Evolutionary conservation across 92 coral and sea anemone genomes (phyloP), one percentile per base, ranked within the genome.

Genomic region (Parazoanthus swiftii): DNA sequence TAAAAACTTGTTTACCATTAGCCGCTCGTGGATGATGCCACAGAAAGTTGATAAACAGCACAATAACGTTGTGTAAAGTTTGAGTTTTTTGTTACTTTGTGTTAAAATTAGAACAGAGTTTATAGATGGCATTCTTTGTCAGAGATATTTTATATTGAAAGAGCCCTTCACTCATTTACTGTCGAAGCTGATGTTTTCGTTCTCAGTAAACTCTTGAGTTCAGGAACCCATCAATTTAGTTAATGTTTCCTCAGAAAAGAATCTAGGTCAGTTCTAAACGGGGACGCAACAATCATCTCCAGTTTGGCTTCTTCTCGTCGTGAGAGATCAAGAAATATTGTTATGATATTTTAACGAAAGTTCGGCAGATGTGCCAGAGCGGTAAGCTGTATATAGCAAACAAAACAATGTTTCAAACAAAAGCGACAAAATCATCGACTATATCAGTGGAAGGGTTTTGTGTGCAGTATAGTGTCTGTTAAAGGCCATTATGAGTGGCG

Each of bases 191-290:
- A 80, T 59, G 71, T 80, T 80, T 56, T 80, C 48, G 84, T 80
- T 48, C 25, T 16, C n/a, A 81, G 38, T 13, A 38, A 82, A 44
- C 86, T 82, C 86, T 82, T 82, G 50, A 84, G 39, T 39, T 83
- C 77, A 70, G 77, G 86, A 67, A 83, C 86, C 66, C 65, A 26
- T 70, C 79, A 70, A 71, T 84, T 71, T 44, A 71, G 26, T 71
- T 36, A 84, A 76, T 26, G 65, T 84, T 84, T 46, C 87, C 78
- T 70, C 25, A 46, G 63, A 84, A 84, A 84, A 48, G 46, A 46
- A 80, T 15, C 43, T 59, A 5, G 21, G 70, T 23, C 15, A 63
- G 4, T 25, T 63, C 6, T 18, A 63, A 18, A 18, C 70, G n/a
- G n/a, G 26, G 14, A 63, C 25, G 25, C n/a, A 63, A 63, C 68